Evolutionary conservation across 2,113 vertebrate species (phyloP).

Genomic region (Parotia lawesii): DNA sequence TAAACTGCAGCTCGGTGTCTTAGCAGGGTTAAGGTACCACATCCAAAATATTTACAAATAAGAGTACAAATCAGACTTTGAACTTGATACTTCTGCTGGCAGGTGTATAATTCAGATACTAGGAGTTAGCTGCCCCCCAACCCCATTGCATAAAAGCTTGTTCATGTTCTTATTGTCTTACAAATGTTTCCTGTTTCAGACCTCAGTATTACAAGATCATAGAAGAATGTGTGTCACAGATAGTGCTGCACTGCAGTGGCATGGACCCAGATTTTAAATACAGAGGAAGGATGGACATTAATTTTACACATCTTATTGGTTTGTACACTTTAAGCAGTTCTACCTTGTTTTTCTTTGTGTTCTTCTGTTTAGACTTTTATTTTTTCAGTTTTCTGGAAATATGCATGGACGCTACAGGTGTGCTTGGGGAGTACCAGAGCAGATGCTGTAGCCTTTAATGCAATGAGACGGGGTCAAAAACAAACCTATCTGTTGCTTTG

Average conservation of each 20-base stretch:
- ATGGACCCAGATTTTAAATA: conserved; percentile 94
- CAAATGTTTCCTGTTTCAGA: conserved; percentile 64
- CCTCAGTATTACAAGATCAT: conserved; percentile 98
- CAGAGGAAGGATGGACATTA: conserved; percentile 87
- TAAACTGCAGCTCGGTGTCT: background rate
- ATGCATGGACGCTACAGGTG: accelerated
- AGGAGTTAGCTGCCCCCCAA: background rate
- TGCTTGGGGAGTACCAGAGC: background rate
- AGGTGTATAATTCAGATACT: background rate
- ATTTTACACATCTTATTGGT: conserved; percentile 91
- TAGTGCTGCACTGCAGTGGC: conserved; percentile 90
- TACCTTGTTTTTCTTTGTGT: background rate
- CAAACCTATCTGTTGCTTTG: background rate
- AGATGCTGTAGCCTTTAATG: background rate
- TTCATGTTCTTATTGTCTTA: background rate
- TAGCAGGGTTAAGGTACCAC: background rate
- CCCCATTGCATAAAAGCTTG: background rate
- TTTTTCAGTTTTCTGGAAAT: background rate
- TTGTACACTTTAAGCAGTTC: conserved; percentile 31
- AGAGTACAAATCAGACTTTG: background rate
- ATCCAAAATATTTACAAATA: background rate
- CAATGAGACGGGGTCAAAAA: background rate
- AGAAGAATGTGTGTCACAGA: conserved; percentile 92
- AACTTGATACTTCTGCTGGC: background rate
- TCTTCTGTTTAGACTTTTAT: background rate